Evolutionary conservation across 2,113 vertebrate genomes (phyloP), one percentile per base, ranked within the genome.

Genomic region (Perognathus longimembris): DNA sequence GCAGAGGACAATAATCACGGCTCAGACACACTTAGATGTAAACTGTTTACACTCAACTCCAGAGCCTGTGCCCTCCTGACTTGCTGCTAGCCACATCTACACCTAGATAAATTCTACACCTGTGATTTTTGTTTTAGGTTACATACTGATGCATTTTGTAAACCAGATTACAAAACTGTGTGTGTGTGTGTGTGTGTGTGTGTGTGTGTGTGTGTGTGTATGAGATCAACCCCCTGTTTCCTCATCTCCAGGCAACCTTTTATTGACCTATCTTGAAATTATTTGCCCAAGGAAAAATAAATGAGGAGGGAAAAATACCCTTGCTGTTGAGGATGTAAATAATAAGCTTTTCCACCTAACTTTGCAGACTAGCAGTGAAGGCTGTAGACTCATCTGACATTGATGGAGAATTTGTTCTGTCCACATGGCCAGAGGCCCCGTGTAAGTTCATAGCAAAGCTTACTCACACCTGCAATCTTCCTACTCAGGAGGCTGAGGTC

Each of bases 261-360:
- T 75, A 57, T 69, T 83, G 63, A 24, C 24, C n/a, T 5, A 4
- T 26, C 73, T 59, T 91, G 69, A 59, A 81, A 70, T 84, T 73
- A 85, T 82, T 74, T 85, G 66, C 21, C 42, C 66, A 78, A 85
- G 91, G 36, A 42, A 82, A 90, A 87, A 69, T 20, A 78, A 86
- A 32, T 24, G 59, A 30, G 7, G 8, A 1, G 5, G 17, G 18
- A n/a, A 69, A 42, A 18, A 54, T 54, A 54, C 17, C 15, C 5
- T 40, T 78, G 9, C 20, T 77, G 20, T 5, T 69, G 32, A 74
- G 14, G 12, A 59, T 73, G 4, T 63, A 89, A 92, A 73, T 61
- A 24, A 3, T 54, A 54, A 54, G 30, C 75, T 38, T 50, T 89
- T 92, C 74, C 67, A 73, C 40, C 10, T 4, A 77, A 70, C 24